phyloP scores from a whole-genome alignment of 2,797 vertebrate genomes.

The Anolis apletophallus region DNA sequence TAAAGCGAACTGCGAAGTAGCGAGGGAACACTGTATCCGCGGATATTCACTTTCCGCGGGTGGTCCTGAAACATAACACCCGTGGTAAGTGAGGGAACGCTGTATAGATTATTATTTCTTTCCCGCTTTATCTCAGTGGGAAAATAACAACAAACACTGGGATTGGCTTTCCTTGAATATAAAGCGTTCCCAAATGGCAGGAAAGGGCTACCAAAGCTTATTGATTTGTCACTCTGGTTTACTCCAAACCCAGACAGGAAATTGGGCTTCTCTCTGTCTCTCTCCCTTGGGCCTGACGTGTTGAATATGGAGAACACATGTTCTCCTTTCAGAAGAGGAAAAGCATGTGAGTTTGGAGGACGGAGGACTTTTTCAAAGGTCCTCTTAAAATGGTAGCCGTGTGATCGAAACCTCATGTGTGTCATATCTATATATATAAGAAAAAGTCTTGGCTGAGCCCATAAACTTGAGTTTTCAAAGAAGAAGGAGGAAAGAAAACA shows the following conservation, averaged over 20 bases:
- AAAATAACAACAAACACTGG: no score
- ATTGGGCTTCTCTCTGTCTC: constrained; percentile 93
- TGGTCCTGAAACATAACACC: no score
- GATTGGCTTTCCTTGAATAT: background rate
- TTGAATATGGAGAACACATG: constrained; percentile 92
- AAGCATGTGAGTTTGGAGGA: constrained; percentile 79
- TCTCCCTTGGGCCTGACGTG: constrained; percentile 80
- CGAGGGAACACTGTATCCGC: no score
- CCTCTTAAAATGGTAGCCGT: constrained; percentile 67
- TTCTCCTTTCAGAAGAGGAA: constrained; percentile 75
- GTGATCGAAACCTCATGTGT: constrained; percentile 74
- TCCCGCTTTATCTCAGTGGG: no score
- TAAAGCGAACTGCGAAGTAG: no score
- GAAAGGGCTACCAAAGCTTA: constrained; percentile 76
- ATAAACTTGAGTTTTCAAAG: constrained; percentile 81
- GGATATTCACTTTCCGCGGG: no score
- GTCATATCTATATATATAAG: constrained; percentile 74
- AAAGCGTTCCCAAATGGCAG: constrained; percentile 70
- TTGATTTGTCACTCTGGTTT: constrained; percentile 70
- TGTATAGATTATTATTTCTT: no score
- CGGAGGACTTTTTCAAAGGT: constrained; percentile 45
- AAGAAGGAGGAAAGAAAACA: no score
- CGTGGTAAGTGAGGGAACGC: no score
- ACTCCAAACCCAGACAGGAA: constrained; percentile 87
- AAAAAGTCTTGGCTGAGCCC: constrained; percentile 87